Base-by-base conservation (phyloP, 2,888 invertebrate species). In the Hydrotaea cyrtoneurina region DNA sequence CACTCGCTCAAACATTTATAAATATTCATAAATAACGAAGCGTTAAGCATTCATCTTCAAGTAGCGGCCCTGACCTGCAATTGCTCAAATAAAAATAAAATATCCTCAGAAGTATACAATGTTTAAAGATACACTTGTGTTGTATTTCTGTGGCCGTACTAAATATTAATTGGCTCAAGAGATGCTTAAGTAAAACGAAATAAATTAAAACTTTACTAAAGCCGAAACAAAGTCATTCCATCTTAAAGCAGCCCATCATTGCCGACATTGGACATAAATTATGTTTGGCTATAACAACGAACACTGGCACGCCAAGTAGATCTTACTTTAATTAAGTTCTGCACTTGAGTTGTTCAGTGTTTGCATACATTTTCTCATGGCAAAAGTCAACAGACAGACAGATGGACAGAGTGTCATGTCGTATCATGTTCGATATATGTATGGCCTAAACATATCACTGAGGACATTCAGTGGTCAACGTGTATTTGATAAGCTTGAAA, bases 341-440 rank as follows among this genome's bases (percentile, higher is more conserved):
- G 15, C 53, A 1, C 53, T 53, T 17, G 17, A 53, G 13, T 53
- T 8, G 13, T 53, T 17, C 11, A 10, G 11, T 53, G 53, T 53
- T 53, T 17, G 53, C n/a, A 53, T 19, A 53, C 53, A 17, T n/a
- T 53, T 8, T 8, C 53, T 2, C 8, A n/a, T 5, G 53, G 19
- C 53, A 53, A 53, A 53, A n/a, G 53, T 53, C 53, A 53, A 53
- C 13, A 53, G 53, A 53, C n/a, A n/a, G n/a, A n/a, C n/a, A n/a
- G 46, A n/a, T n/a, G 10, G 3, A 39, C 19, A 8, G 2, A 17
- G n/a, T 53, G 19, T 53, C n/a, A 53, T 53, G 53, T 53, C 13
- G n/a, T n/a, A n/a, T n/a, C n/a, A 1, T n/a, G 53, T 39, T 39
- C 39, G 53, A 17, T 53, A 39, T 39, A 39, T 39, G 39, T 39